Evolutionary conservation across 92 coral and sea anemone genomes (phyloP), one percentile per base, ranked within the genome.

Genomic region (Siderastrea siderea): DNA sequence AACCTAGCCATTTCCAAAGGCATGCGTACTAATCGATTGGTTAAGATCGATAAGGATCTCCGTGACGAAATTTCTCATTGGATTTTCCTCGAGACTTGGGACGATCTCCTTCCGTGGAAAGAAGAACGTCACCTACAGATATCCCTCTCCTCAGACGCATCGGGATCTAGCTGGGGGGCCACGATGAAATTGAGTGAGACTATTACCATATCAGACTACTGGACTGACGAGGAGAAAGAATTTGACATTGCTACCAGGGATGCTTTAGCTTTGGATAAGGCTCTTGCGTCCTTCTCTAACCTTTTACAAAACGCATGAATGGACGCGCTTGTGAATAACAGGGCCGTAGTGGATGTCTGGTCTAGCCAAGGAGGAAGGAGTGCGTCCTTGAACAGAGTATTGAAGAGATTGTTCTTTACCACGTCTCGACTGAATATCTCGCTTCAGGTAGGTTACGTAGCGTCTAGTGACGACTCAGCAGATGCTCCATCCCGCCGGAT

Each of bases 101-200:
- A 26, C 38, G 38, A 26, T 26, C 38, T 26, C 38, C 38, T 26
- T 26, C 38, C 38, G 74, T 68, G 74, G 74, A 68, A 47, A 47
- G 90, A 85, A 11, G 87, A 85, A 60, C 63, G 88, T 6, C 90
- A 85, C 73, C 13, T 60, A 48, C 87, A 71, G 70, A 78, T 90
- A 17, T 60, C 88, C 47, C 76, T 85, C 55, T 92, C 83, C 10
- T 74, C 93, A 12, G 93, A 93, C 63, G 96, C 93, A 10, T 93
- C 93, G 6, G 78, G 62, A 58, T 76, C 91, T 7, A 89, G 89
- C 2, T 91, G 94, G 91, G 94, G 89, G 3, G 82, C 85, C 10
- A 51, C 73, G 6, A 11, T 87, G 38, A 70, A 85, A 3, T 85
- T 7, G 86, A 1, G 19, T 83, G 26, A 17, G 11, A 3, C 63